phyloP scores from a whole-genome alignment of 2,113 vertebrate genomes.

The Mungos mungo region DNA sequence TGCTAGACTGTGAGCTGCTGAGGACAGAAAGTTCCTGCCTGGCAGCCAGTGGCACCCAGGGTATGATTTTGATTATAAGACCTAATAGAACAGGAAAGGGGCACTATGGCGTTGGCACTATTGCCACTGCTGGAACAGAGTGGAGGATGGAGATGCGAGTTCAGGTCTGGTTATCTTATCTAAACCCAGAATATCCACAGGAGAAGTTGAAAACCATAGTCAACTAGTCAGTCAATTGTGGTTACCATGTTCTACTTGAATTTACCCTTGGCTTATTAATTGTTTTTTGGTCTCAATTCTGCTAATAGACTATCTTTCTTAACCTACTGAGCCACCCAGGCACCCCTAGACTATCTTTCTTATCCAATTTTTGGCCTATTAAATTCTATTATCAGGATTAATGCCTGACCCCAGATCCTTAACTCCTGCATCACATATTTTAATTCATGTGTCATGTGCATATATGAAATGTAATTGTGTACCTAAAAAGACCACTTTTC shows the following conservation, averaged over 20 bases:
- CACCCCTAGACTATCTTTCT: not conserved
- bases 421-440: not conserved
- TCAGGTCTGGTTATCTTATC: not conserved
- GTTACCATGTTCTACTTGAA: not conserved
- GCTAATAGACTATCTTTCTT: not conserved
- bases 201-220: not conserved
- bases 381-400: not conserved
- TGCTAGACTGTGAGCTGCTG: not conserved
- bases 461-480: not conserved
- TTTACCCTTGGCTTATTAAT: not conserved
- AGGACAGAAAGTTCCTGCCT: not conserved
- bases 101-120: not conserved
- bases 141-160: not conserved
- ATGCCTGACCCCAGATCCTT: not conserved
- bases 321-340: too few relatives aligned
- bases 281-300: constrained; percentile 1
- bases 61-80: not conserved
- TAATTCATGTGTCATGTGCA: not conserved
- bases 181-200: not conserved
- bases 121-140: too few relatives aligned
- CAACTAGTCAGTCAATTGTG: not conserved
- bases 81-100: not conserved
- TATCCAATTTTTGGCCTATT: not conserved
- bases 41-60: not conserved
- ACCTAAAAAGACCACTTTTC: not conserved